Conservation (phyloP, 2,888 invertebrate genomes). For the Trichopria drosophilae region DNA sequence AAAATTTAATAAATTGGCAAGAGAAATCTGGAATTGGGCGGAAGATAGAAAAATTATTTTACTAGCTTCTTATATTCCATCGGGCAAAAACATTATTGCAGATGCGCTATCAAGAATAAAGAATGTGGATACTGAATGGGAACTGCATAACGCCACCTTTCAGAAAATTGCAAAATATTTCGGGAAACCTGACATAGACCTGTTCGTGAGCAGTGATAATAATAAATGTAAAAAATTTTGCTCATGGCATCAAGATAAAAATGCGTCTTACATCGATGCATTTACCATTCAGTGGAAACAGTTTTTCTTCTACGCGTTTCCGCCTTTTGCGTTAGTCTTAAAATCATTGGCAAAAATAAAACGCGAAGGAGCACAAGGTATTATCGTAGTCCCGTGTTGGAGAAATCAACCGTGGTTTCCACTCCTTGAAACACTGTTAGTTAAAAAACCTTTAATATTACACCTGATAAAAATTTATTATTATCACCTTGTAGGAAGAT, state of each 20-base stretch:
- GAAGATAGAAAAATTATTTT: conserved; percentile 31
- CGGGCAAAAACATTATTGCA: conserved; percentile 33
- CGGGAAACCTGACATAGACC: conserved; percentile 23
- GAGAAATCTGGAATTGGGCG: conserved; percentile 36
- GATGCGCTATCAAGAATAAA: conserved; percentile 37
- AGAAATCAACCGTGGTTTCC: conserved; percentile 23
- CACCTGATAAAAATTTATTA: conserved; percentile 10
- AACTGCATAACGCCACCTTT: conserved; percentile 20
- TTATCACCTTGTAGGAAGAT: conserved; percentile 21
- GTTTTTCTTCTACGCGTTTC: conserved; percentile 27
- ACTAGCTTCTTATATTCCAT: conserved; percentile 34
- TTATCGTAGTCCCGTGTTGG: conserved; percentile 28
- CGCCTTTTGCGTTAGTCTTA: conserved; percentile 17
- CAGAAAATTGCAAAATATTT: conserved; percentile 9
- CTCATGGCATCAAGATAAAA: conserved; percentile 21
- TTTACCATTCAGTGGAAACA: conserved; percentile 26
- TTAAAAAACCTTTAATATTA: conserved; percentile 10
- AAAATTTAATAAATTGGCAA: conserved; percentile 24
- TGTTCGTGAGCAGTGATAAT: conserved; percentile 30
- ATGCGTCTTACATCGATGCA: conserved; percentile 22
- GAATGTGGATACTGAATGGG: conserved; percentile 33
- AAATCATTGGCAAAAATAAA: conserved; percentile 21
- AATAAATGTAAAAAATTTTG: conserved; percentile 23
- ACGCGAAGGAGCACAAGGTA: conserved; percentile 18
- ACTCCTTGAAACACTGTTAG: conserved; percentile 4